phyloP scores from a whole-genome alignment of 1,140 invertebrate species.

The Limonius californicus region DNA sequence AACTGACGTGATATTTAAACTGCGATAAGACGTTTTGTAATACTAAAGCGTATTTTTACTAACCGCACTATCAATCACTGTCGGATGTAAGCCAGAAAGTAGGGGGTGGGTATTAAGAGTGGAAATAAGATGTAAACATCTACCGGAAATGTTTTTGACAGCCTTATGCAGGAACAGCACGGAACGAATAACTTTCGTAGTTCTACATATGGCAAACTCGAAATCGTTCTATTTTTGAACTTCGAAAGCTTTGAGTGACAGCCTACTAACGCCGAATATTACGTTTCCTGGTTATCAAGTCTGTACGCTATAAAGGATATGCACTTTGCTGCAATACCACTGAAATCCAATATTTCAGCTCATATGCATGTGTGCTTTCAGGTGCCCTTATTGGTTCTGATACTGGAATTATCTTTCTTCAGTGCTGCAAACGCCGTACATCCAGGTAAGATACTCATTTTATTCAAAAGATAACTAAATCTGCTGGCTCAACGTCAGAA shows the following conservation, averaged over 20 bases:
- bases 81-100: not conserved
- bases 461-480: too few species aligned
- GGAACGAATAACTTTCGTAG: not conserved
- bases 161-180: not conserved
- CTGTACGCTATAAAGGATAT: too few species aligned
- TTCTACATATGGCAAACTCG: not conserved
- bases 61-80: slow-evolving; percentile 17
- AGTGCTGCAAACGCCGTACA: slow-evolving; percentile 40
- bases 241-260: too few species aligned
- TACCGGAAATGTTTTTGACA: slow-evolving; percentile 11
- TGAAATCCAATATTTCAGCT: too few species aligned
- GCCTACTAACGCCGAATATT: too few species aligned
- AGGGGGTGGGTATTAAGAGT: not conserved
- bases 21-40: not conserved
- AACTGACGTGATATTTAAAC: not conserved
- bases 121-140: slow-evolving; percentile 17
- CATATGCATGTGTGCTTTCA: too few species aligned
- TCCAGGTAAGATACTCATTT: slow-evolving; percentile 34
- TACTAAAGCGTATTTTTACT: slow-evolving; percentile 9
- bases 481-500: too few species aligned
- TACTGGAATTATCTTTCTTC: slow-evolving; percentile 40
- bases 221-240: not conserved
- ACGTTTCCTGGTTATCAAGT: too few species aligned
- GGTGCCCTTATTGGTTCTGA: slow-evolving; percentile 39
- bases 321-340: too few species aligned